A percentile compares a stretch with the other conserved stretches of the same genome.
These are phyloP conservation scores for Myotis planiceps DNA, from an alignment of 2,797 vertebrate species.

Conservation along the genomic window DNA sequence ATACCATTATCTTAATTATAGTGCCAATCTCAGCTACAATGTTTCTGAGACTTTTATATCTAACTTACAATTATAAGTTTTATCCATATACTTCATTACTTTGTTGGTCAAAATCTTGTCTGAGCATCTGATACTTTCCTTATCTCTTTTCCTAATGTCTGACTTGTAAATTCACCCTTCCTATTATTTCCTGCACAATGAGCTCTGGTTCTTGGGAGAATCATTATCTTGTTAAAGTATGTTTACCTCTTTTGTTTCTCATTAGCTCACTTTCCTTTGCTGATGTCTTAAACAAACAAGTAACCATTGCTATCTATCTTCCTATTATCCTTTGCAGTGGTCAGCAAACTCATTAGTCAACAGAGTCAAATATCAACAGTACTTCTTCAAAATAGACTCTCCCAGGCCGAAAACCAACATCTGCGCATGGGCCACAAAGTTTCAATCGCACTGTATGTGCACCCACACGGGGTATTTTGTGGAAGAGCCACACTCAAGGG, in stretches of 20 bases:
- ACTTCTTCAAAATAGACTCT: too few relatives aligned
- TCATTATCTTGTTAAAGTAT: neutral
- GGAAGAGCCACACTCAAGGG: too few relatives aligned
- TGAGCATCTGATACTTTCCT: neutral
- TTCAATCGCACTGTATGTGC: too few relatives aligned
- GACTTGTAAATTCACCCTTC: neutral
- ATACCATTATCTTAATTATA: neutral
- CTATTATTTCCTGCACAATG: neutral
- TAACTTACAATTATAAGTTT: neutral
- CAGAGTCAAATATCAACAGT: too few relatives aligned
- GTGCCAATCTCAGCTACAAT: neutral
- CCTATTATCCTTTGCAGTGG: neutral
- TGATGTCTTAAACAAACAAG: neutral
- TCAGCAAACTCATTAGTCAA: too few relatives aligned
- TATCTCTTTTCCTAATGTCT: neutral
- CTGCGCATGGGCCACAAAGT: too few relatives aligned
- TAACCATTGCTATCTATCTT: neutral
- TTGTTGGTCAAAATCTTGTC: neutral
- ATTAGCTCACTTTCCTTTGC: neutral
- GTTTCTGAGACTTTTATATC: neutral
- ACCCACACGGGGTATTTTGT: too few relatives aligned
- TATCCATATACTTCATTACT: neutral
- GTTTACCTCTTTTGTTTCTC: neutral
- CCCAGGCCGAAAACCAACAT: too few relatives aligned
- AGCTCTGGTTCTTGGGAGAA: neutral